Evolutionary conservation across 1,140 invertebrate species (phyloP).

Genomic region (Diorhabda carinulata): DNA sequence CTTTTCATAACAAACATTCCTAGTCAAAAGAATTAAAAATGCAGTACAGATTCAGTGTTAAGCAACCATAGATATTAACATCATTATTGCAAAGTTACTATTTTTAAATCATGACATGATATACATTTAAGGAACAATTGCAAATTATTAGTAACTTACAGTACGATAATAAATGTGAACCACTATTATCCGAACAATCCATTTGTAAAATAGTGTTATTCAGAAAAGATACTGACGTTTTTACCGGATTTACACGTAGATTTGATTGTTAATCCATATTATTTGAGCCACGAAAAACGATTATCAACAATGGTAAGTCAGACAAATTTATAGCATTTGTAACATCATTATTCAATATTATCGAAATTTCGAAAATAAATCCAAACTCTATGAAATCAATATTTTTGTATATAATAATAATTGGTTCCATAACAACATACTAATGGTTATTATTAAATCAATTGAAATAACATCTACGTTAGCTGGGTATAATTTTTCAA

Average conservation of each 20-base stretch:
- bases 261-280: no score
- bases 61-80: background rate
- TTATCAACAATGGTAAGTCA: no score
- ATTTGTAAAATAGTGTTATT: slow-evolving; percentile 1
- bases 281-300: no score
- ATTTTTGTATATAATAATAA: no score
- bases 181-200: background rate
- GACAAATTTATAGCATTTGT: no score
- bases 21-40: background rate
- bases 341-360: no score
- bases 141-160: slow-evolving; percentile 2
- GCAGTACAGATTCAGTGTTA: background rate
- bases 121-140: slow-evolving; percentile 2
- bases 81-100: background rate
- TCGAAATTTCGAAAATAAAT: no score
- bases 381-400: no score
- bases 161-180: slow-evolving; percentile 1
- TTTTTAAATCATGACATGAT: slow-evolving; percentile 3
- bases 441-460: no score
- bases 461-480: no score
- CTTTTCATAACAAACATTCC: slow-evolving; percentile 2
- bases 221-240: background rate
- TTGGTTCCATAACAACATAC: no score
- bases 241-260: background rate
- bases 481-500: no score